A percentile compares a stretch with the other conserved stretches of the same genome.
phyloP scores from a whole-genome alignment of 2,888 invertebrate genomes.

The Netelia inedita region DNA sequence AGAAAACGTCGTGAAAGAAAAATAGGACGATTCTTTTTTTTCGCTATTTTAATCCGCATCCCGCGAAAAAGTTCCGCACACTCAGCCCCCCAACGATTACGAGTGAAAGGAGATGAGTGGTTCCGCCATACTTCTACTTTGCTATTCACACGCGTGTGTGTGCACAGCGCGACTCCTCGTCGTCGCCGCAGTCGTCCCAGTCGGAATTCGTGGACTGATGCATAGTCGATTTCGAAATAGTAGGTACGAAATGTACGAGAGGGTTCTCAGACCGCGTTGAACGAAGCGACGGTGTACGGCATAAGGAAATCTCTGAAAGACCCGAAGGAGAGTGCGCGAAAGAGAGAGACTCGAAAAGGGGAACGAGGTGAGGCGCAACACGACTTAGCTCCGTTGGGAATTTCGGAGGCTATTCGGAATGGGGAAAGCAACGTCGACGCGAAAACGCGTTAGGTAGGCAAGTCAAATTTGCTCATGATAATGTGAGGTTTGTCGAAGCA shows the following conservation, averaged over 20 bases:
- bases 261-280: constrained; percentile 37
- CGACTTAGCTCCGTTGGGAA: constrained; percentile 58
- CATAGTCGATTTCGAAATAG: constrained; percentile 79
- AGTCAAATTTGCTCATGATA: constrained; percentile 83
- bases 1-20: constrained; percentile 21
- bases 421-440: constrained; percentile 52
- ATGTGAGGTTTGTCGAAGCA: constrained; percentile 74
- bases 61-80: constrained; percentile 31
- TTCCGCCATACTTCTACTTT: constrained; percentile 65
- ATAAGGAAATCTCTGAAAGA: constrained; percentile 21
- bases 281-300: constrained; percentile 17
- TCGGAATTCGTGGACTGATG: constrained; percentile 76
- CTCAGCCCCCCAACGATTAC: constrained; percentile 18
- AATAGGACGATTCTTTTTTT: constrained; percentile 7
- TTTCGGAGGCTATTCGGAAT: constrained; percentile 57
- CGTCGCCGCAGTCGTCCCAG: constrained; percentile 23
- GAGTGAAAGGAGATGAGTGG: constrained; percentile 58
- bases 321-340: constrained; percentile 29
- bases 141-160: constrained; percentile 63
- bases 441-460: constrained; percentile 67
- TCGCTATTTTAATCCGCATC: constrained; percentile 23
- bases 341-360: constrained; percentile 45
- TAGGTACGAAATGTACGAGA: constrained; percentile 55
- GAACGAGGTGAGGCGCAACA: constrained; percentile 10
- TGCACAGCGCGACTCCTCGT: constrained; percentile 48